These are phyloP conservation scores for Tragelaphus scriptus DNA, from an alignment of 2,113 vertebrate genomes.

Conservation along the genomic window DNA sequence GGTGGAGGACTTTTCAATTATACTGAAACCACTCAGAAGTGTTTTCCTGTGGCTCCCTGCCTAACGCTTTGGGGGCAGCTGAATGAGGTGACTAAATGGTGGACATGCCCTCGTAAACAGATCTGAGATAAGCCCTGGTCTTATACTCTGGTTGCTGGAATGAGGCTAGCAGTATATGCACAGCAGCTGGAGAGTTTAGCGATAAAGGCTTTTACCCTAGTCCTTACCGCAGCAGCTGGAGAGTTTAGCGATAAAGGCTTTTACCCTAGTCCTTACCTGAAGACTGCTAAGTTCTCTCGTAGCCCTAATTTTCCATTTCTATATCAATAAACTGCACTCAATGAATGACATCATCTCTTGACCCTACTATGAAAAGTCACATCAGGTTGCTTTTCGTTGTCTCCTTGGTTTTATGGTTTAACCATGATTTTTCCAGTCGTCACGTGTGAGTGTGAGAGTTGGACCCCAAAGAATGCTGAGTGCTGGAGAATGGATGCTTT, in stretches of 20 bases:
- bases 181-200: fast-evolving
- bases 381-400: fast-evolving
- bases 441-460: not conserved
- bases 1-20: not conserved
- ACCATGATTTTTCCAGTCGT: fast-evolving
- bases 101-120: not conserved
- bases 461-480: fast-evolving
- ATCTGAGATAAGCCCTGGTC: fast-evolving
- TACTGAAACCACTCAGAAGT: not conserved
- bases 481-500: fast-evolving
- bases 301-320: not conserved
- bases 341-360: not conserved
- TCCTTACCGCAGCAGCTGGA: not conserved
- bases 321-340: no score
- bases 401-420: not conserved
- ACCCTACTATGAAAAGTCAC: not conserved
- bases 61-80: no score
- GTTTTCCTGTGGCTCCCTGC: not conserved
- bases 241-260: not conserved
- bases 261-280: not conserved
- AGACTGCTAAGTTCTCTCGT: fast-evolving
- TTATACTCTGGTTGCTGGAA: fast-evolving
- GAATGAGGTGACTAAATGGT: no score
- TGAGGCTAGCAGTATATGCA: fast-evolving
- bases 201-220: fast-evolving